Conservation (phyloP, 2,888 invertebrate genomes). For the Agrypnus murinus region DNA sequence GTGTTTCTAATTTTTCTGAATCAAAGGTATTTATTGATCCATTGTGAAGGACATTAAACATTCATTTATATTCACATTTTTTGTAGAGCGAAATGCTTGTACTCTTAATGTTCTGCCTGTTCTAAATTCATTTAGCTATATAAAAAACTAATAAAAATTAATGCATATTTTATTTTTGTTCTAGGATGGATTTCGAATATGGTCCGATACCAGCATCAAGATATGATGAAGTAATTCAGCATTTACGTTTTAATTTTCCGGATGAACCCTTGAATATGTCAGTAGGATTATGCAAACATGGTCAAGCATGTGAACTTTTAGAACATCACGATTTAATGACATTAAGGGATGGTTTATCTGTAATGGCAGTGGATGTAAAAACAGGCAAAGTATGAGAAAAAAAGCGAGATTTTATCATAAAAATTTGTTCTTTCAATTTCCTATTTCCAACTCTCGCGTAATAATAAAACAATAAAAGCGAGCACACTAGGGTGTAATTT, state of each 20-base stretch:
- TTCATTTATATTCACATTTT: too few relatives aligned
- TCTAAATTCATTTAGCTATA: too few relatives aligned
- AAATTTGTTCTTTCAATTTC: slow-evolving; percentile 12
- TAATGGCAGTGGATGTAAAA: slow-evolving; percentile 78
- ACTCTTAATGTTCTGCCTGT: too few relatives aligned
- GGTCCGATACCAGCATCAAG: slow-evolving; percentile 71
- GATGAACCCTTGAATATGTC: slow-evolving; percentile 90
- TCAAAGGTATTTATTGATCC: too few relatives aligned
- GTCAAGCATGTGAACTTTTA: slow-evolving; percentile 81
- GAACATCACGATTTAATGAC: slow-evolving; percentile 83
- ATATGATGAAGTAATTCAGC: slow-evolving; percentile 79
- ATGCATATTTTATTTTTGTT: neutral
- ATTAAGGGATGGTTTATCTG: slow-evolving; percentile 82
- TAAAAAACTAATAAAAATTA: too few relatives aligned
- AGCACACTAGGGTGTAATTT: slow-evolving; percentile 24
- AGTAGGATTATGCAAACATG: slow-evolving; percentile 81
- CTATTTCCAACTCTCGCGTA: neutral
- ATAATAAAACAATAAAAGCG: slow-evolving; percentile 48
- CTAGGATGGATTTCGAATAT: slow-evolving; percentile 67
- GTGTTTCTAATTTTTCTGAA: too few relatives aligned
- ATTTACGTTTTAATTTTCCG: slow-evolving; percentile 83
- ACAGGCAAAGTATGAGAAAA: slow-evolving; percentile 75
- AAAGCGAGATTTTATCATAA: neutral
- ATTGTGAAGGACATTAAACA: too few relatives aligned
- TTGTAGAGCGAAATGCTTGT: too few relatives aligned